phyloP scores from a whole-genome alignment of 2,113 vertebrate species.

The Oenanthe melanoleuca region DNA sequence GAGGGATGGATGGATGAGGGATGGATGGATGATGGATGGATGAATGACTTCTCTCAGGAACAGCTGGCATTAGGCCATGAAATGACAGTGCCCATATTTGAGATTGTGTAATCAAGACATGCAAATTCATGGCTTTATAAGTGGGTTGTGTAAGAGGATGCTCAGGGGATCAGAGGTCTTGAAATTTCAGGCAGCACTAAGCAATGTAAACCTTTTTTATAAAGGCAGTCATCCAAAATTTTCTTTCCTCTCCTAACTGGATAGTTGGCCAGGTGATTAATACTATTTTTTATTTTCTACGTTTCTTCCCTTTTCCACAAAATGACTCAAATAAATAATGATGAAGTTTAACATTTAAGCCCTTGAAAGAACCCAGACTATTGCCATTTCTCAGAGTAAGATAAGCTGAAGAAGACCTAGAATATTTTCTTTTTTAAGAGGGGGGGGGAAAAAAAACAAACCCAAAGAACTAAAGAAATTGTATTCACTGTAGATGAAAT shows the following conservation, averaged over 20 bases:
- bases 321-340: not conserved
- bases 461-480: too few species aligned
- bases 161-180: not conserved
- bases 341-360: not conserved
- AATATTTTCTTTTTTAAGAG: fast-evolving
- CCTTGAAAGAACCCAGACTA: not conserved
- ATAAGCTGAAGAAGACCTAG: not conserved
- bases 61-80: not conserved
- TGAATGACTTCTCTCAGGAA: too few species aligned
- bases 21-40: not conserved
- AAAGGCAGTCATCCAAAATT: not conserved
- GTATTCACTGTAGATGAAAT: not conserved
- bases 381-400: not conserved
- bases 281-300: not conserved
- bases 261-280: not conserved
- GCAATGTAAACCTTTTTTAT: not conserved
- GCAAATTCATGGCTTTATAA: not conserved
- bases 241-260: not conserved
- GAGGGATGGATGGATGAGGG: not conserved
- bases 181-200: not conserved
- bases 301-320: not conserved
- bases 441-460: too few species aligned
- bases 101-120: not conserved
- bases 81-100: not conserved
- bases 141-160: not conserved